phyloP scores from a whole-genome alignment of 37 sponge, comb jelly and placozoan genomes.

The Chondrosia reniformis region DNA sequence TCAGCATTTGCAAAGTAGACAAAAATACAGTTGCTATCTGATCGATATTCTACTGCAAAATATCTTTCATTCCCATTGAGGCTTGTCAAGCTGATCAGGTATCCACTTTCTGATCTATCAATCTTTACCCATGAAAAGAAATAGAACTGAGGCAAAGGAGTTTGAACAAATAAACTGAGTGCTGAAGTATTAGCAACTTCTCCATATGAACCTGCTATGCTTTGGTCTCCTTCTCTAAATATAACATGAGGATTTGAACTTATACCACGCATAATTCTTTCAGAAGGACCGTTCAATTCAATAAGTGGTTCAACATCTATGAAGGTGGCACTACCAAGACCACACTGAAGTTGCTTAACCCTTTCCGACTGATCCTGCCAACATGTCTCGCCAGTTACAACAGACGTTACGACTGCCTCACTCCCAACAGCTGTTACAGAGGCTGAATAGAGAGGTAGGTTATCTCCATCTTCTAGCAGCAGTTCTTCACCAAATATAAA shows the following conservation, averaged over 20 bases:
- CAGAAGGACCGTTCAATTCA: too few relatives aligned
- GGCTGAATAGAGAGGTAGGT: slow-evolving; percentile 17
- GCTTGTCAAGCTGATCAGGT: slow-evolving; percentile 34
- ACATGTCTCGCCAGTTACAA: slow-evolving; percentile 49
- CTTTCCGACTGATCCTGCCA: slow-evolving; percentile 40
- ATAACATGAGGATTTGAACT: background rate
- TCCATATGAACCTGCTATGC: background rate
- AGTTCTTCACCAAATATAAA: slow-evolving; percentile 16
- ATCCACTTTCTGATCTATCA: slow-evolving; percentile 35
- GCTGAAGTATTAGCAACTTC: background rate
- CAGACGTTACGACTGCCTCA: slow-evolving; percentile 16
- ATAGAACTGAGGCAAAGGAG: slow-evolving; percentile 28
- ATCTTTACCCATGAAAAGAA: slow-evolving; percentile 55
- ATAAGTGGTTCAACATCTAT: background rate
- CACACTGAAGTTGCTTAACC: slow-evolving; percentile 48
- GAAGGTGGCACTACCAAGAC: background rate
- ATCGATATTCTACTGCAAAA: slow-evolving; percentile 46
- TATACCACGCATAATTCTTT: background rate
- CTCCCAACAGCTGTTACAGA: slow-evolving; percentile 27
- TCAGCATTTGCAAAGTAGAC: slow-evolving; percentile 42
- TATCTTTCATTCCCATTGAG: slow-evolving; percentile 48
- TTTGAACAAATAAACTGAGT: background rate
- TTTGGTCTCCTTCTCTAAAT: background rate
- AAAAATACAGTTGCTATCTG: slow-evolving; percentile 24
- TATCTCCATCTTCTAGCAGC: slow-evolving; percentile 44